Base-by-base conservation (phyloP, 1,140 invertebrate species). In the Leptinotarsa texana region DNA sequence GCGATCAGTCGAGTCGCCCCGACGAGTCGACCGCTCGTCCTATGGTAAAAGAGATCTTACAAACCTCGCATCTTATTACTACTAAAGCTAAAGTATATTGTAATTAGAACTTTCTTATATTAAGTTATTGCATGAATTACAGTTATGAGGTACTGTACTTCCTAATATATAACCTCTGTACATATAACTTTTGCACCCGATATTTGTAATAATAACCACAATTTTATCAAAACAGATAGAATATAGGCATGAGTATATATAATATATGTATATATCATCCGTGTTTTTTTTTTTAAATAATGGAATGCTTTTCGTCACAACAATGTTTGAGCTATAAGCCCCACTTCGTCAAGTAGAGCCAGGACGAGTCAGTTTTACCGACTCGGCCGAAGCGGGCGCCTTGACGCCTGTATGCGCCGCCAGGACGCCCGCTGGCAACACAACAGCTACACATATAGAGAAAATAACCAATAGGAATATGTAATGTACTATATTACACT, bases 51-150 rank as follows among this genome's bases (percentile, higher is more conserved):
- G 78, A 82, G 80, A 83, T 83, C 79, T 73, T 82, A 82, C 81
- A 82, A 83, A 82, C 82, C 82, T 85, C 81, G 80, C 80, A 81
- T 83, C 81, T 84, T 85, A 84, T 75, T 77, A 75, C 77, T 82
- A 82, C 83, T 84, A 84, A 84, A 84, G 83, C 83, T 85, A 85
- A 80, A 78, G 79, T 83, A 84, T 81, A 84, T 83, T 84, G 81
- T 84, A 84, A 85, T 84, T 82, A 84, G 82, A 85, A 84, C 82
- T 84, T 84, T 84, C 83, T 85, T 85, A 85, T 84, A 84, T 82
- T 85, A 85, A 85, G 84, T 85, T 85, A 85, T 85, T 85, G 84
- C 84, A 84, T 85, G 83, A 84, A 84, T 85, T 85, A 85, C 83
- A 85, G 83, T 85, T 84, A 84, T 85, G 84, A 85, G 84, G 83